phyloP scores from a whole-genome alignment of 1,140 invertebrate species.

The Drosophila prosaltans region DNA sequence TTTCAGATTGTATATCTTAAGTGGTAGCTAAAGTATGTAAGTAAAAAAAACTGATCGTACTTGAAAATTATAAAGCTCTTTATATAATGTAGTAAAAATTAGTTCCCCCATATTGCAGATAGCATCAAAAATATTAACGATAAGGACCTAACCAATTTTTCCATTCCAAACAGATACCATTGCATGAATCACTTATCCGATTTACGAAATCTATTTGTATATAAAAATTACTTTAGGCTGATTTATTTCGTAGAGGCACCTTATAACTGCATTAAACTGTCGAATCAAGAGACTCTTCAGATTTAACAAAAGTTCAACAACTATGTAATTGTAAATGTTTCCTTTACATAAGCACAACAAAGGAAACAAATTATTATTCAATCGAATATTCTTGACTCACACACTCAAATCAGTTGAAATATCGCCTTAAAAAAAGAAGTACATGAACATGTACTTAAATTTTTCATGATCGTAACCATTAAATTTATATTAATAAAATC shows the following conservation, averaged over 20 bases:
- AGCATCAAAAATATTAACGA: background rate
- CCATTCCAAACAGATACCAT: too few relatives aligned
- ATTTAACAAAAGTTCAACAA: background rate
- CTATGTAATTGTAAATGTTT: slow-evolving; percentile 3
- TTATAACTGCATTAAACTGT: background rate
- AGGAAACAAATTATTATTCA: slow-evolving; percentile 1
- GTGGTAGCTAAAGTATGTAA: background rate
- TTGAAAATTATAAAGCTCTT: background rate
- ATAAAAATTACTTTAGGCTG: background rate
- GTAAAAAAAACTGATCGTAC: background rate
- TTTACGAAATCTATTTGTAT: too few relatives aligned
- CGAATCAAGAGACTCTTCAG: background rate
- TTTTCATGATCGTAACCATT: background rate
- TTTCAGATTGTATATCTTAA: slow-evolving; percentile 4
- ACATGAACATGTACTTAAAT: background rate
- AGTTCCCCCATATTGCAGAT: background rate
- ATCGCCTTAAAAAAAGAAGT: background rate
- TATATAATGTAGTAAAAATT: background rate
- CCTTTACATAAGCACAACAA: background rate
- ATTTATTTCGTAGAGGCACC: background rate
- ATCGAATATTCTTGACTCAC: background rate
- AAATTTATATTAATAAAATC: background rate
- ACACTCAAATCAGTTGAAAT: background rate
- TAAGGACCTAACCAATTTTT: too few relatives aligned
- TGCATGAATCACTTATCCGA: too few relatives aligned